These are phyloP conservation scores for Scleropages formosus DNA, from an alignment of 2,797 vertebrate genomes.

Conservation along the genomic window DNA sequence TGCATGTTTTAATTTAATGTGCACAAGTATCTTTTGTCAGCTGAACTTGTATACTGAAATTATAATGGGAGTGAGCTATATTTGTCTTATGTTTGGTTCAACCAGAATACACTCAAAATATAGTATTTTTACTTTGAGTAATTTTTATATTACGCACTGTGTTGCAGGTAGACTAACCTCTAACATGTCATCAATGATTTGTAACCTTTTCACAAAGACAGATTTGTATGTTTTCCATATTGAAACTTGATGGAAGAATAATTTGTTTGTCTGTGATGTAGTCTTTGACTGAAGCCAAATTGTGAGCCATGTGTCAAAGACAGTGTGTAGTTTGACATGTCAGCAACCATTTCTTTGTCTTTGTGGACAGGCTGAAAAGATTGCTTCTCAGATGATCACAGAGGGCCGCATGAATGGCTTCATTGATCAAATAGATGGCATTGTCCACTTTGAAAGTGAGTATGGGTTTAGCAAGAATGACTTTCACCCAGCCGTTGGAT, in stretches of 20 bases:
- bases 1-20: not conserved
- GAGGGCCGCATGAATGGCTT: conserved; percentile 98
- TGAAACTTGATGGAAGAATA: not conserved
- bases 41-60: conserved; percentile 20
- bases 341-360: conserved; percentile 19
- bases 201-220: not conserved
- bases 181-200: conserved; percentile 32
- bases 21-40: conserved; percentile 6
- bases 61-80: conserved; percentile 43
- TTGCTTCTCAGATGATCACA: conserved; percentile 98
- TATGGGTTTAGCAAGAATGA: conserved; percentile 24
- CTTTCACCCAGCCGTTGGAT: no score
- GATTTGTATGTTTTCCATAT: not conserved
- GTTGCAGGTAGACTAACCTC: conserved; percentile 34
- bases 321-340: not conserved
- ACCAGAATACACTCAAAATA: conserved; percentile 6
- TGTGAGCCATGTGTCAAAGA: not conserved
- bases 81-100: conserved; percentile 22
- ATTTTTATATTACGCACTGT: conserved; percentile 26
- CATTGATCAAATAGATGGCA: conserved; percentile 97
- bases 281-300: not conserved
- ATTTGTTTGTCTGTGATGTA: not conserved
- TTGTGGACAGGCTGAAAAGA: conserved; percentile 87
- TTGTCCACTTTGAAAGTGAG: conserved; percentile 99
- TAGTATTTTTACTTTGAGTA: conserved; percentile 24